Percentiles rank a stretch among this genome's conserved stretches.
These are phyloP conservation scores for Bettongia penicillata DNA, from an alignment of 2,113 vertebrate genomes.

Conservation along the genomic window DNA sequence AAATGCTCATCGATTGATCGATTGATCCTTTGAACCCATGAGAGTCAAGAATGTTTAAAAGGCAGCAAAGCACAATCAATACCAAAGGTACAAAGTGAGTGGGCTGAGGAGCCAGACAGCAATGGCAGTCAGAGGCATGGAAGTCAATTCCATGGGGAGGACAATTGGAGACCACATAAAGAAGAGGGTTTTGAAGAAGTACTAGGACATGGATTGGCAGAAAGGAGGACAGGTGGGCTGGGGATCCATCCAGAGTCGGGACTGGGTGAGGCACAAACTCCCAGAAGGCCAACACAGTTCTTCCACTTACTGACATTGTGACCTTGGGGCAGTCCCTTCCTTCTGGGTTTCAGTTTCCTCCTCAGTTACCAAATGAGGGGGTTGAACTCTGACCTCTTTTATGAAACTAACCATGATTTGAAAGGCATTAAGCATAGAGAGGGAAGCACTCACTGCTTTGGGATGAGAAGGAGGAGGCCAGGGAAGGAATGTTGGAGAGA, in stretches of 20 bases:
- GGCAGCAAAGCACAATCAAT: neutral
- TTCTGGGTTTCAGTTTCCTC: neutral
- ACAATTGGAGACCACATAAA: neutral
- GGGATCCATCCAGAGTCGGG: neutral
- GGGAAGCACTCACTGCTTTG: neutral
- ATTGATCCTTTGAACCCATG: neutral
- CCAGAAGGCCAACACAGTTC: neutral
- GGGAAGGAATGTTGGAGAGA: neutral
- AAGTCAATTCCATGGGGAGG: neutral
- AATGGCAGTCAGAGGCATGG: neutral
- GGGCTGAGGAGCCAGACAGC: neutral
- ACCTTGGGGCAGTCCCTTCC: neutral
- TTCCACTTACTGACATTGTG: neutral
- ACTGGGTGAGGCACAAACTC: neutral
- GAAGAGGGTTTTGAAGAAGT: neutral
- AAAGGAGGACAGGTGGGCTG: neutral
- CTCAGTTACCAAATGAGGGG: neutral
- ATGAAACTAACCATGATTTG: neutral
- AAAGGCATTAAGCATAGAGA: neutral
- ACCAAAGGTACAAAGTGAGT: neutral
- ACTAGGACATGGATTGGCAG: neutral
- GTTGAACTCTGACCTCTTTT: neutral
- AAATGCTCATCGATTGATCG: neutral
- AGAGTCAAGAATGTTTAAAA: neutral
- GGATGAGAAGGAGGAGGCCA: neutral